Percentiles rank a stretch among this genome's conserved stretches.
Evolutionary conservation across 2,797 vertebrate species (phyloP).

Genomic region (Podarcis siculus): DNA sequence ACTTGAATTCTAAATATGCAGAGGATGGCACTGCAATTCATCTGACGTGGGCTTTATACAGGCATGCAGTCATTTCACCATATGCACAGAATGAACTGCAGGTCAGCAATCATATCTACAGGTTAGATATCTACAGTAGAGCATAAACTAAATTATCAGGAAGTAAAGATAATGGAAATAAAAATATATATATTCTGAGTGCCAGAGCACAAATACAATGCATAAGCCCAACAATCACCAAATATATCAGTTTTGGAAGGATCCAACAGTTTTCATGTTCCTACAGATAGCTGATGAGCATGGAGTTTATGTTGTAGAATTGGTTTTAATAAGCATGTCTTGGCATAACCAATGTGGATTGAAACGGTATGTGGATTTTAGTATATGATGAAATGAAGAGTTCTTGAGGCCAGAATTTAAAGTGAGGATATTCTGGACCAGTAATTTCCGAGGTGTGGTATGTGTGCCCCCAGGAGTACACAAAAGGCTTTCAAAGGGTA

Average conservation of each 20-base stretch:
- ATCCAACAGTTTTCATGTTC: background rate
- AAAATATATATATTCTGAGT: background rate
- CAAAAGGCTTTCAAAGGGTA: too few species aligned
- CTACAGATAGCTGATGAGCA: background rate
- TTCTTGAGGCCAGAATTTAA: background rate
- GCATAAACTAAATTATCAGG: background rate
- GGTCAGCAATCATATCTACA: background rate
- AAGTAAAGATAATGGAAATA: background rate
- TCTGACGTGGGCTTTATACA: background rate
- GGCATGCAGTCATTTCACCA: background rate
- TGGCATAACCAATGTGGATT: background rate
- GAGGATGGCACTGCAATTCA: background rate
- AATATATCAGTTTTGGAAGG: too few species aligned
- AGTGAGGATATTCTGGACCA: too few species aligned
- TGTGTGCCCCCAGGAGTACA: too few species aligned
- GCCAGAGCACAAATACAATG: background rate
- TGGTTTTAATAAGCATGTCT: background rate
- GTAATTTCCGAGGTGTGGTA: too few species aligned
- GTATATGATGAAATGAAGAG: background rate
- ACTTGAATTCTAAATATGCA: too few species aligned
- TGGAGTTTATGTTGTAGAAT: background rate
- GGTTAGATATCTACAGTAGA: too few species aligned
- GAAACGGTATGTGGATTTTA: background rate
- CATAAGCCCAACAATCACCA: background rate
- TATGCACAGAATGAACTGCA: background rate